Percentiles rank a stretch among this genome's conserved stretches.
Evolutionary conservation across 2,888 invertebrate genomes (phyloP).

Genomic region (Tuta absoluta): DNA sequence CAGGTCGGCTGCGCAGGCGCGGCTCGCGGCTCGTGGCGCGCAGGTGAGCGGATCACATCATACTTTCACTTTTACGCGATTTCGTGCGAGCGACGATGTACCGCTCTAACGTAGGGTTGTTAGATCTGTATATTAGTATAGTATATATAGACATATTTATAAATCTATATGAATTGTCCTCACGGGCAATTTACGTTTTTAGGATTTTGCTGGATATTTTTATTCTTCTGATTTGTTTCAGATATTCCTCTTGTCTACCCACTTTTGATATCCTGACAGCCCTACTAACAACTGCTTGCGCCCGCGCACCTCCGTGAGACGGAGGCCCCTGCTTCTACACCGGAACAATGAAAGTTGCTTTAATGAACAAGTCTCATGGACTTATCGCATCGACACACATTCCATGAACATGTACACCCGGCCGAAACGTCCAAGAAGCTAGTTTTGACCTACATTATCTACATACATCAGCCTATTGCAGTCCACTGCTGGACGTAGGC

Average conservation of each 20-base stretch:
- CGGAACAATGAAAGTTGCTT: slow-evolving; percentile 72
- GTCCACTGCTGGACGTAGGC: too few species aligned
- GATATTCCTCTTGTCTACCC: background rate
- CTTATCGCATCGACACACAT: slow-evolving; percentile 33
- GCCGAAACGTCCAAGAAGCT: slow-evolving; percentile 5
- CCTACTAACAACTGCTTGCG: slow-evolving; percentile 27
- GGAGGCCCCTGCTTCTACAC: slow-evolving; percentile 51
- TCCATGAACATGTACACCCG: slow-evolving; percentile 20
- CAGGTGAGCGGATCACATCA: slow-evolving; percentile 61
- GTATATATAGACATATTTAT: too few species aligned
- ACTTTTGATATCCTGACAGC: background rate
- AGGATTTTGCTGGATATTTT: too few species aligned
- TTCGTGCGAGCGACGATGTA: slow-evolving; percentile 62
- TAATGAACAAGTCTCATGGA: slow-evolving; percentile 52
- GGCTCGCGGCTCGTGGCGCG: slow-evolving; percentile 27
- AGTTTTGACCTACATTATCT: slow-evolving; percentile 10
- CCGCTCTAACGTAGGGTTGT: slow-evolving; percentile 36
- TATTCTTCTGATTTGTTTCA: too few species aligned
- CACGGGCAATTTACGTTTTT: too few species aligned
- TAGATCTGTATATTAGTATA: too few species aligned
- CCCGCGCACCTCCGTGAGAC: slow-evolving; percentile 39
- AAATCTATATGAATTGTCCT: too few species aligned
- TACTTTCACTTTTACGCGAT: slow-evolving; percentile 78
- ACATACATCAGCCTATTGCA: too few species aligned
- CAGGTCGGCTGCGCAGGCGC: slow-evolving; percentile 30